These are phyloP conservation scores for Haliclona indistincta DNA, from an alignment of 37 sponge, comb jelly and placozoan species.

Conservation along the genomic window DNA sequence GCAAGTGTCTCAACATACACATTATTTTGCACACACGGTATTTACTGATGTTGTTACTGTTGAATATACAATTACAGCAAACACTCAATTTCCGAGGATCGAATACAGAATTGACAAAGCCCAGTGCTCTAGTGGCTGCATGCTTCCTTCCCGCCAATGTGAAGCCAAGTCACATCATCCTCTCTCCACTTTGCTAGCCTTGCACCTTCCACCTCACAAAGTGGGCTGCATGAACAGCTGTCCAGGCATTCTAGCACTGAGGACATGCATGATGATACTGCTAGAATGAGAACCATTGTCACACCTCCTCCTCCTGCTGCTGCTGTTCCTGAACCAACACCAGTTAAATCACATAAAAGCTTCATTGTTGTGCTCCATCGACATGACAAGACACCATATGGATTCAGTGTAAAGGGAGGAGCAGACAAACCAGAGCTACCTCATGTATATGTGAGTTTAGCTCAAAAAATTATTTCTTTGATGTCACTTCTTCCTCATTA, in stretches of 20 bases:
- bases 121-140: not conserved
- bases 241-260: slow-evolving; percentile 11
- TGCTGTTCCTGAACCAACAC: not conserved
- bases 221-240: not conserved
- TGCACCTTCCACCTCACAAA: too few species aligned
- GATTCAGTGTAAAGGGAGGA: slow-evolving; percentile 64
- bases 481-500: not conserved
- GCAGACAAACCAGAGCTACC: slow-evolving; percentile 27
- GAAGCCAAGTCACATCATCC: not conserved
- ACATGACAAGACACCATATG: slow-evolving; percentile 12
- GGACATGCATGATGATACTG: slow-evolving; percentile 12
- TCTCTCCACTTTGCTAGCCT: not conserved
- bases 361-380: slow-evolving; percentile 12
- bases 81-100: not conserved
- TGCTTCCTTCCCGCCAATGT: not conserved
- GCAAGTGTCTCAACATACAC: too few species aligned
- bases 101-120: not conserved
- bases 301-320: not conserved
- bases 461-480: not conserved
- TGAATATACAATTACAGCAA: too few species aligned
- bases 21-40: too few species aligned
- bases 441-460: slow-evolving; percentile 27
- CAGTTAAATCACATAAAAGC: too few species aligned
- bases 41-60: too few species aligned
- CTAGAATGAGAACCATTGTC: not conserved